Evolutionary conservation across 2,113 vertebrate species (phyloP).

Genomic region (Carassius gibelio): DNA sequence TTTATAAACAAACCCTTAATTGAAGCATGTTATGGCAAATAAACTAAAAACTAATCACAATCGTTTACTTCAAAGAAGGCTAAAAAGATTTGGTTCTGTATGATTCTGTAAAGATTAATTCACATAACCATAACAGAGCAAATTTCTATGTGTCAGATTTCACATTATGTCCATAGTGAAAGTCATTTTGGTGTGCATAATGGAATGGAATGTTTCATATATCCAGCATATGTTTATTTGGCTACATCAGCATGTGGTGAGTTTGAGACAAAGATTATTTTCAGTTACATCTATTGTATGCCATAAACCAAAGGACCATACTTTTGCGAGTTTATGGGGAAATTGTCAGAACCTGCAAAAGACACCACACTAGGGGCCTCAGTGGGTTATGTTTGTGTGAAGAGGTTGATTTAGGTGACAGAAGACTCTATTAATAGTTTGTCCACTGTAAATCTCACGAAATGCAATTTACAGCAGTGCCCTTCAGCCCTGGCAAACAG

Average conservation of each 20-base stretch:
- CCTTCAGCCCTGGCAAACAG: constrained; percentile 30
- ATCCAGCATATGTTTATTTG: background rate
- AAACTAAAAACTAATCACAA: background rate
- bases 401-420: constrained; percentile 23
- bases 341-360: constrained; percentile 4
- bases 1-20: background rate
- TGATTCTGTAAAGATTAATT: background rate
- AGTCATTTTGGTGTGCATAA: background rate
- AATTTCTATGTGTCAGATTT: background rate
- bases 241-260: background rate
- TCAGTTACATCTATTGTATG: background rate
- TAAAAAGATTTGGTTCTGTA: background rate
- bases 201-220: background rate
- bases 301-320: background rate
- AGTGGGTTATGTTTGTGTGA: constrained; percentile 4
- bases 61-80: background rate
- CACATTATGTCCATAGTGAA: background rate
- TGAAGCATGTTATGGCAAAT: background rate
- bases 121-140: background rate
- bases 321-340: background rate
- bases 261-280: background rate
- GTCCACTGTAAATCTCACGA: constrained; percentile 37
- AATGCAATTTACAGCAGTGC: constrained; percentile 42
- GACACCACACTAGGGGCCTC: background rate
- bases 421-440: constrained; percentile 40